These are phyloP conservation scores for Cyclina sinensis DNA, from an alignment of 1,140 invertebrate genomes.

Conservation along the genomic window DNA sequence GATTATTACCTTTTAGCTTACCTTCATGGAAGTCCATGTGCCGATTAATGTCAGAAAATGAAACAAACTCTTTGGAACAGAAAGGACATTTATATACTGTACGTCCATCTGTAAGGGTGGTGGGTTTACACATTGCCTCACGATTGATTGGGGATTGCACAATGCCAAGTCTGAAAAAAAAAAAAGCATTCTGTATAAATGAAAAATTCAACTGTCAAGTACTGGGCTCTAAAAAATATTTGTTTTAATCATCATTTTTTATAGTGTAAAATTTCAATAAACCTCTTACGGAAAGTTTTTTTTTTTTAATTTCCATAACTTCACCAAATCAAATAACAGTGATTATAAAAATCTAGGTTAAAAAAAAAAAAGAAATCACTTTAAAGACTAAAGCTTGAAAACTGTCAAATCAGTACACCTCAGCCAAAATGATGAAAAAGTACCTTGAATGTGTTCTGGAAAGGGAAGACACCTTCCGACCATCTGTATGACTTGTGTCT, in stretches of 20 bases:
- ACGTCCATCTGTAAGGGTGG: constrained; percentile 84
- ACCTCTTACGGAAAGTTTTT: too few species aligned
- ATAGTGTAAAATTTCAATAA: too few species aligned
- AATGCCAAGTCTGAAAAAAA: constrained; percentile 83
- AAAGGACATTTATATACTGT: constrained; percentile 87
- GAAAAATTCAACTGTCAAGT: too few species aligned
- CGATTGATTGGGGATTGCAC: constrained; percentile 85
- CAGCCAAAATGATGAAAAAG: not conserved
- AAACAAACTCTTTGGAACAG: constrained; percentile 87
- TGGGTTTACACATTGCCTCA: constrained; percentile 84
- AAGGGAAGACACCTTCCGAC: constrained; percentile 83
- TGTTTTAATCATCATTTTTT: too few species aligned
- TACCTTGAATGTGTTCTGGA: constrained; percentile 85
- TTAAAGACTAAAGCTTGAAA: too few species aligned
- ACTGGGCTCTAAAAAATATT: too few species aligned
- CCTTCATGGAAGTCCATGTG: constrained; percentile 88
- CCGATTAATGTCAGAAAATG: constrained; percentile 87
- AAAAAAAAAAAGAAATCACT: too few species aligned
- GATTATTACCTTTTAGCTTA: constrained; percentile 76
- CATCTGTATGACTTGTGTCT: constrained; percentile 72
- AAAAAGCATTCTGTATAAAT: not conserved
- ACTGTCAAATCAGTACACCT: too few species aligned
- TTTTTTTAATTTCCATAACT: too few species aligned
- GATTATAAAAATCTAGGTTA: too few species aligned
- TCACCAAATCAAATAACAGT: too few species aligned